Evolutionary conservation across 1,140 invertebrate species (phyloP), one percentile per base, ranked within the genome.

Genomic region (Pomacea maculata): DNA sequence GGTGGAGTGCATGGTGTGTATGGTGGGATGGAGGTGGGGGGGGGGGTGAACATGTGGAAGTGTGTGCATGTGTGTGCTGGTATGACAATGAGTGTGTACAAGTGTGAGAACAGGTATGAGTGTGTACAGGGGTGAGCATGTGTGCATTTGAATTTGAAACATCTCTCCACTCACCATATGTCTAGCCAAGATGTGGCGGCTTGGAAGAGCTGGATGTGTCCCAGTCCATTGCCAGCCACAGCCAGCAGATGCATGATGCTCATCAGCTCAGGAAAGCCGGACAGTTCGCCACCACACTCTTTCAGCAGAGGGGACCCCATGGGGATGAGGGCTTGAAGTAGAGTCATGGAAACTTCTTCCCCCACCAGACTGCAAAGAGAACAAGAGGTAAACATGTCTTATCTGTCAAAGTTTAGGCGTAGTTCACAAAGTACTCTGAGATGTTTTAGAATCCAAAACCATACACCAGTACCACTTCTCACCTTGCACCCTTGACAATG

Each of bases 241-340:
- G 97, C 96, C 79, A 98, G 91, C 6, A 95, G 96, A 7, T 95
- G 95, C 92, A 93, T 91, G 10, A 97, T 94, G 82, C 95, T 93
- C 93, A 98, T 95, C 19, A 98, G 92, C 87, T 96, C 95, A 12
- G 95, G 94, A 87, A 97, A 96, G 54, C 95, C 95, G 68, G 94
- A 92, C 2, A 94, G 94, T 88, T 96, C 95, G 94, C 93, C 74
- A 92, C 91, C 10, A 93, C 92, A 8, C 93, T 93, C 29, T 95
- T 84, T 82, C 57, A 91, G 90, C n/a, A 96, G 92, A 12, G 94
- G 93, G 73, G 94, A 94, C 2, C 94, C 95, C 86, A 97, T 93
- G 67, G 95, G 94, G 75, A 97, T 94, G 4, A 97, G 90, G 0
- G 95, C 94, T 83, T 94, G 93, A 67, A 97, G 92, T 82, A 97